These are phyloP conservation scores for Orthosia gothica DNA, from an alignment of 2,888 invertebrate genomes.

Conservation along the genomic window DNA sequence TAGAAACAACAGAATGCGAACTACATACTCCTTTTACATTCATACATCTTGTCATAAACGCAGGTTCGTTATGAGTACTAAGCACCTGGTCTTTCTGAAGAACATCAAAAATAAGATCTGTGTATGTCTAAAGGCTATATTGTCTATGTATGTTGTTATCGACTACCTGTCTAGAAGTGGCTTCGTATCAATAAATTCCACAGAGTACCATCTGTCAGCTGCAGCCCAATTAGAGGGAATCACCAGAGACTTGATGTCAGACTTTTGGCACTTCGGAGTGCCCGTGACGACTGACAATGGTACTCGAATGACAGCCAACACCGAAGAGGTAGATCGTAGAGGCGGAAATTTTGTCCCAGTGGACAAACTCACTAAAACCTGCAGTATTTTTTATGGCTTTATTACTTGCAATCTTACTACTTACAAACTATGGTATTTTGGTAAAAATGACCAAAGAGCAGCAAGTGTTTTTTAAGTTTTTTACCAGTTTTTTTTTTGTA, in stretches of 20 bases:
- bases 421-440: not conserved
- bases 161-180: no score
- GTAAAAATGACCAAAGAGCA: no score
- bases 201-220: constrained; percentile 5
- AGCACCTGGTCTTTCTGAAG: no score
- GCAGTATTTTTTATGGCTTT: not conserved
- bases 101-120: no score
- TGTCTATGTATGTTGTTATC: not conserved
- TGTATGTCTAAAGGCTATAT: not conserved
- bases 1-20: no score
- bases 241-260: not conserved
- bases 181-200: not conserved
- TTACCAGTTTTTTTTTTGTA: not conserved
- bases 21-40: no score
- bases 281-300: not conserved
- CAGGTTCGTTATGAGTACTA: no score
- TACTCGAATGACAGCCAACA: not conserved
- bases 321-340: no score
- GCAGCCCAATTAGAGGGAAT: constrained; percentile 37
- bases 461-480: not conserved
- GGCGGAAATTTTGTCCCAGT: not conserved
- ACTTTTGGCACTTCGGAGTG: not conserved
- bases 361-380: not conserved
- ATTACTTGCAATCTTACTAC: not conserved
- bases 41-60: no score